phyloP scores from a whole-genome alignment of 2,888 invertebrate genomes.

The Diaperis boleti region DNA sequence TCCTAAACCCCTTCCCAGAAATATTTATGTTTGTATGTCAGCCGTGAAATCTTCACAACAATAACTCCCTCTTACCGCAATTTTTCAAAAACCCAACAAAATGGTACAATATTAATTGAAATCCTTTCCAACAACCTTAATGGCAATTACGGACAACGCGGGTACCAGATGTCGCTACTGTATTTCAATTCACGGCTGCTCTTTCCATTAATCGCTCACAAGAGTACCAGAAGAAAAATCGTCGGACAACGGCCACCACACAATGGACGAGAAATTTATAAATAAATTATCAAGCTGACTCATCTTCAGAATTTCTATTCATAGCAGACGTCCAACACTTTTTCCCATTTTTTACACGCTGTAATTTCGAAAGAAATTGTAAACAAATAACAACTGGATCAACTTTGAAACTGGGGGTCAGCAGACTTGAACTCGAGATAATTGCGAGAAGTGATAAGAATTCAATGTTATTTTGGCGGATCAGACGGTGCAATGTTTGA shows the following conservation, averaged over 20 bases:
- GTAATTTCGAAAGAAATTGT: constrained; percentile 25
- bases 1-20: not conserved
- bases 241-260: constrained; percentile 7
- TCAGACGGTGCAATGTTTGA: constrained; percentile 12
- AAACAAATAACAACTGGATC: constrained; percentile 24
- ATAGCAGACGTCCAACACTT: constrained; percentile 9
- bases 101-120: constrained; percentile 32
- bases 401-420: constrained; percentile 31
- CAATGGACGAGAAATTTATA: constrained; percentile 36
- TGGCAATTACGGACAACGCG: constrained; percentile 38
- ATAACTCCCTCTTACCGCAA: not conserved
- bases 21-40: not conserved
- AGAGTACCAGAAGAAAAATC: constrained; percentile 8
- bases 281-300: constrained; percentile 37
- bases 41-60: constrained; percentile 6
- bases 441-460: constrained; percentile 19
- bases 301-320: constrained; percentile 25
- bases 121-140: constrained; percentile 21
- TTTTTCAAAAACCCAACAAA: constrained; percentile 7
- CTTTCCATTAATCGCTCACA: constrained; percentile 4
- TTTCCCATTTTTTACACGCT: constrained; percentile 5
- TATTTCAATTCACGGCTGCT: constrained; percentile 18
- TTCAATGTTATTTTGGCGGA: constrained; percentile 26
- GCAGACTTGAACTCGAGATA: constrained; percentile 28
- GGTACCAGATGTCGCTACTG: constrained; percentile 40